Conservation (phyloP, 2,113 vertebrate genomes). For the Myrmecobius fasciatus region DNA sequence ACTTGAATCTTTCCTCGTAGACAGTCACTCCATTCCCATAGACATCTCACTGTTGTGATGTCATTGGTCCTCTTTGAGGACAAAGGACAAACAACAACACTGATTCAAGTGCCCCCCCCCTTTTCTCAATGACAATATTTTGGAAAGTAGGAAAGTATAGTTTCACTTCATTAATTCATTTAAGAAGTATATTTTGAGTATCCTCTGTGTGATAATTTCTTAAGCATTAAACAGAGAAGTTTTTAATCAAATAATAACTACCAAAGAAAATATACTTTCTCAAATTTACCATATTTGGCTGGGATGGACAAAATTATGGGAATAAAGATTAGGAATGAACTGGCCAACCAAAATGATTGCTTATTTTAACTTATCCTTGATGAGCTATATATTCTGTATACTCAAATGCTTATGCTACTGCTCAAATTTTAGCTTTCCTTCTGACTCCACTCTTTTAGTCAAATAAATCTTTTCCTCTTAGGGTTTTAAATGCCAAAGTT, state of each 20-base stretch:
- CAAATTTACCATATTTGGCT: background rate
- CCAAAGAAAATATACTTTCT: background rate
- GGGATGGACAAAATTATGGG: background rate
- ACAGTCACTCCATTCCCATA: background rate
- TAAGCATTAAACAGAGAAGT: background rate
- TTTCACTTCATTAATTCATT: background rate
- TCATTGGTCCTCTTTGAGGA: background rate
- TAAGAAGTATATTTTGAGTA: background rate
- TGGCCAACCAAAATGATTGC: background rate
- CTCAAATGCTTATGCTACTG: background rate
- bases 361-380: background rate
- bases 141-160: background rate
- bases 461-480: constrained; percentile 6
- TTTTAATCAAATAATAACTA: background rate
- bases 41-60: background rate
- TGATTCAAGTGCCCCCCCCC: background rate
- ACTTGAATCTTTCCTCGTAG: background rate
- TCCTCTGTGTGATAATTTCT: background rate
- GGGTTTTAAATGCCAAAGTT: constrained; percentile 53
- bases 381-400: background rate
- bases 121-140: background rate
- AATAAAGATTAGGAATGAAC: background rate
- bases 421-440: background rate
- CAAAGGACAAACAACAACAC: background rate
- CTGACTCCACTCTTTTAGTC: background rate